phyloP scores from a whole-genome alignment of 30 jellyfish, hydroid and myxozoan species.

The Hydractinia symbiolongicarpus region DNA sequence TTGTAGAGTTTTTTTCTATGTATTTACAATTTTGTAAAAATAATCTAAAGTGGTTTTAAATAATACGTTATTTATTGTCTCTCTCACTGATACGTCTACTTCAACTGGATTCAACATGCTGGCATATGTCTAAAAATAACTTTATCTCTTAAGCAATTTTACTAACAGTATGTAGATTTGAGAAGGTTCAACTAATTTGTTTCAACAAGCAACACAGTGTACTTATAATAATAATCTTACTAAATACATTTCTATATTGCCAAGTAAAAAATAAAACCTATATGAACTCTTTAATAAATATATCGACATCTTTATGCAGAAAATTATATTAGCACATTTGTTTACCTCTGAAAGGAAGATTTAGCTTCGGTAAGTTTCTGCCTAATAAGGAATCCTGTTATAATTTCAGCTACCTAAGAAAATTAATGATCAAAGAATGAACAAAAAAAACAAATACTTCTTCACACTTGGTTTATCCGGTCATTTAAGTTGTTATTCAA shows the following conservation, averaged over 20 bases:
- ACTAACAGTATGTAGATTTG: not conserved
- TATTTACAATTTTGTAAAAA: too few relatives aligned
- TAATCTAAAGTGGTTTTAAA: too few relatives aligned
- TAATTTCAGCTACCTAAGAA: conserved; percentile 59
- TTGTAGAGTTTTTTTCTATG: too few relatives aligned
- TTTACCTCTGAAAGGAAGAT: conserved; percentile 43
- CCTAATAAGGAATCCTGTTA: conserved; percentile 56
- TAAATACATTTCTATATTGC: not conserved
- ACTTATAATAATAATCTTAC: not conserved
- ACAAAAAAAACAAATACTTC: too few relatives aligned
- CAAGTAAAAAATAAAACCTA: not conserved
- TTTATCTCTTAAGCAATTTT: not conserved
- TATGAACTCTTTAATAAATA: not conserved
- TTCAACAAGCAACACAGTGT: not conserved
- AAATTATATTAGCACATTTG: not conserved
- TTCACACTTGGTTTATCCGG: too few relatives aligned
- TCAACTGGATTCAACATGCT: not conserved
- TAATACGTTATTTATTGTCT: too few relatives aligned
- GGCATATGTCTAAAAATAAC: conserved; percentile 3
- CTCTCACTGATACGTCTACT: too few relatives aligned
- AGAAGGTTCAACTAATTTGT: too few relatives aligned
- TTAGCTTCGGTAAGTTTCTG: conserved; percentile 43
- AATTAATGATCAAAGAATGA: not conserved
- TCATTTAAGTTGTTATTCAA: too few relatives aligned
- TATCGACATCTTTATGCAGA: too few relatives aligned